Percentiles rank a stretch among this genome's conserved stretches.
Conservation (phyloP, 2,797 vertebrate genomes). For the Lepidocolaptes lacrymiger region DNA sequence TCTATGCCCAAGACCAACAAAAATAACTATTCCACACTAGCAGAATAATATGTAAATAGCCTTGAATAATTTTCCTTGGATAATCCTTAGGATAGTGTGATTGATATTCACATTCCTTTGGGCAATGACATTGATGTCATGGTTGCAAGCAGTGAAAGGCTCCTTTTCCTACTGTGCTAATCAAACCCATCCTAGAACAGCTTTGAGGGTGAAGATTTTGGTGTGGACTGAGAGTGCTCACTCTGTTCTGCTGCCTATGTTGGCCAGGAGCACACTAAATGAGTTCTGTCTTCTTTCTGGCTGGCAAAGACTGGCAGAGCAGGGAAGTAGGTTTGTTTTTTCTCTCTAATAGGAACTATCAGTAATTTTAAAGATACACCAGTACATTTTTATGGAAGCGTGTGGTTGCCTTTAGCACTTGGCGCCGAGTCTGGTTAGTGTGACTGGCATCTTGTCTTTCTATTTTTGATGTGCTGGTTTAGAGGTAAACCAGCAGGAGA, state of each 20-base stretch:
- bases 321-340: background rate
- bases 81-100: background rate
- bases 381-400: background rate
- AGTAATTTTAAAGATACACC: background rate
- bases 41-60: background rate
- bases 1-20: background rate
- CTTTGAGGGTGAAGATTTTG: background rate
- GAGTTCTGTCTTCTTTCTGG: background rate
- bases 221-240: rapidly evolving
- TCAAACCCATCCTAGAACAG: background rate
- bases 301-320: background rate
- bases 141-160: background rate
- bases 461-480: no score
- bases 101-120: background rate
- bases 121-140: background rate
- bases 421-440: background rate
- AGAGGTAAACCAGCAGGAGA: no score
- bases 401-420: background rate
- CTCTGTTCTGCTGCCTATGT: background rate
- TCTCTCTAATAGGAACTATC: background rate
- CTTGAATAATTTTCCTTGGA: background rate
- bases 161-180: background rate
- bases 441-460: background rate
- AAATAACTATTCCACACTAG: background rate
- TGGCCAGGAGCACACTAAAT: background rate